Evolutionary conservation across 92 coral and sea anemone species (phyloP).

Genomic region (Epizoanthus stellaris): DNA sequence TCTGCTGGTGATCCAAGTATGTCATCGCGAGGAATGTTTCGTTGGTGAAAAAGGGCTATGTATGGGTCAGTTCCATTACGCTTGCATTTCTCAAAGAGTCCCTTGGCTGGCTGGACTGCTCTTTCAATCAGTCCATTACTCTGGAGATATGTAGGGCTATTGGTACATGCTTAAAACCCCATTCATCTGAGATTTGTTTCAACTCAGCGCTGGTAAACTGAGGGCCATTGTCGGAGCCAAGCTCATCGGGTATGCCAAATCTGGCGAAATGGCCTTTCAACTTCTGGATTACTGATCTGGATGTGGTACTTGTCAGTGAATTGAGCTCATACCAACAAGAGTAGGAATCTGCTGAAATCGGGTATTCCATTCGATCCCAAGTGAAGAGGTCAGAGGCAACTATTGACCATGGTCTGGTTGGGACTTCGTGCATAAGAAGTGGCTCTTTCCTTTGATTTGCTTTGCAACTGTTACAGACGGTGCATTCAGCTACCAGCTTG

Average conservation of each 20-base stretch:
- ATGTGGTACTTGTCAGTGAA: slow-evolving; percentile 25
- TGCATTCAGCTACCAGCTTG: slow-evolving; percentile 37
- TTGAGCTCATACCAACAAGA: slow-evolving; percentile 47
- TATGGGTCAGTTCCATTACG: slow-evolving; percentile 47
- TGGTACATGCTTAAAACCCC: slow-evolving; percentile 38
- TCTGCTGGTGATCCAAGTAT: background rate
- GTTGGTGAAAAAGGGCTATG: slow-evolving; percentile 40
- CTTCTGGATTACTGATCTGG: slow-evolving; percentile 48
- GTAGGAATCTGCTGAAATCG: slow-evolving; percentile 36
- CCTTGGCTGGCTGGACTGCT: slow-evolving; percentile 17
- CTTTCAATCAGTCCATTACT: slow-evolving; percentile 53
- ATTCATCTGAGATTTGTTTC: slow-evolving; percentile 8
- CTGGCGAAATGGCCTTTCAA: slow-evolving; percentile 45
- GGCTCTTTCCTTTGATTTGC: slow-evolving; percentile 21
- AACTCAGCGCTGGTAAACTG: slow-evolving; percentile 53
- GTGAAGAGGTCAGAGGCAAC: slow-evolving; percentile 39
- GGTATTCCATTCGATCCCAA: slow-evolving; percentile 32
- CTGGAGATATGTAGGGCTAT: slow-evolving; percentile 37
- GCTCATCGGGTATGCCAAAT: slow-evolving; percentile 44
- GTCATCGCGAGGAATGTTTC: slow-evolving; percentile 42
- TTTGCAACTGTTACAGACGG: slow-evolving; percentile 60
- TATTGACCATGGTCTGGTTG: slow-evolving; percentile 22
- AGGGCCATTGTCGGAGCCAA: slow-evolving; percentile 59
- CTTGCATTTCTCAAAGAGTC: slow-evolving; percentile 50
- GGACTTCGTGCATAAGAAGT: slow-evolving; percentile 30